Conservation (phyloP, 2,888 invertebrate genomes). For the Andricus quercusramuli region DNA sequence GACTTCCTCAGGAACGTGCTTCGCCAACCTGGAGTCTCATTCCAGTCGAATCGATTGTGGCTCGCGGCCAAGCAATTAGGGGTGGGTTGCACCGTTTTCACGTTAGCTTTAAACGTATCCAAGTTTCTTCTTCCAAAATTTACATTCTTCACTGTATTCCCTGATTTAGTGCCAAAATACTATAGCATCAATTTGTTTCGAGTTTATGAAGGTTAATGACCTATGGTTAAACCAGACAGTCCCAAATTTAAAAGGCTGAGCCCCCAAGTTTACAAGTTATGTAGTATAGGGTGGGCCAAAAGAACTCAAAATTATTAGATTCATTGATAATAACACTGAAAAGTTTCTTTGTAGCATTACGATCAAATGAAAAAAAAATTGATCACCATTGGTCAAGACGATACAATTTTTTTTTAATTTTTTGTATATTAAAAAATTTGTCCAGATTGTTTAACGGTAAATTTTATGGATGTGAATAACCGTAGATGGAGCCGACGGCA, state of each 20-base stretch:
- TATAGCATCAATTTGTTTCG: background rate
- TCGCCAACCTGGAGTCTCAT: constrained; percentile 14
- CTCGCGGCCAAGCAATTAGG: constrained; percentile 39
- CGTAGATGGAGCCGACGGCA: no score
- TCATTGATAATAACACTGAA: no score
- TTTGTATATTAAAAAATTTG: no score
- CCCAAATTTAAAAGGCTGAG: background rate
- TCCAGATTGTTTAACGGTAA: no score
- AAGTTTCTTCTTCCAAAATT: constrained; percentile 7
- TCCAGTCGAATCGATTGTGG: constrained; percentile 34
- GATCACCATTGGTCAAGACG: no score
- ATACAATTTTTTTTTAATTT: no score
- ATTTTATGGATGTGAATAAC: no score
- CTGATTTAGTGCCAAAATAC: constrained; percentile 18
- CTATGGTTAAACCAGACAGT: background rate
- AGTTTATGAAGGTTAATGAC: constrained; percentile 11
- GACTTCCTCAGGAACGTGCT: constrained; percentile 25
- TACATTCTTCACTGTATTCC: background rate
- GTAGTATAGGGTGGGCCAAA: no score
- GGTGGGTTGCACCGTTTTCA: constrained; percentile 33
- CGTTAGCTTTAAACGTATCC: background rate
- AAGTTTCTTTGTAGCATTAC: no score
- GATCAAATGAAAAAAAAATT: no score
- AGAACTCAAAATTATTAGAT: no score
- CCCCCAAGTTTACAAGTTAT: background rate